phyloP scores from a whole-genome alignment of 2,888 invertebrate species.

The Prosopocoilus inquinatus region DNA sequence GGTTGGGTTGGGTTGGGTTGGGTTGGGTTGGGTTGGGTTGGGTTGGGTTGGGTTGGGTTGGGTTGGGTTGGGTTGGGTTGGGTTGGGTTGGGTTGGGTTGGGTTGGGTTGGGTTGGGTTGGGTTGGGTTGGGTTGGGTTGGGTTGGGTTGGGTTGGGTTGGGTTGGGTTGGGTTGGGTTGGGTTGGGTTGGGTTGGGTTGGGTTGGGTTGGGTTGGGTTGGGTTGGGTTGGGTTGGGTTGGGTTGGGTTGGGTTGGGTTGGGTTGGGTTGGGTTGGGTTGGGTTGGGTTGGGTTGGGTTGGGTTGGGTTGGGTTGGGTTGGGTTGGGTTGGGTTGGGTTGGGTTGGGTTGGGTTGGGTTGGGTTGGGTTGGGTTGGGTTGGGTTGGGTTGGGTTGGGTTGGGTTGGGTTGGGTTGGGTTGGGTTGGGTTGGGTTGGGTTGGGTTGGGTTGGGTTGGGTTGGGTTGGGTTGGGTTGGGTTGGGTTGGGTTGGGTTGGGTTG shows the following conservation, averaged over 20 bases:
- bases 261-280: constrained; percentile 15
- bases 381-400: constrained; percentile 3
- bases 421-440: constrained; percentile 11
- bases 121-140: constrained; percentile 5
- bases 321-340: constrained; percentile 9
- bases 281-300: constrained; percentile 11
- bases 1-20: background rate
- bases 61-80: background rate
- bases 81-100: background rate
- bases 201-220: constrained; percentile 5
- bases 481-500: constrained; percentile 11
- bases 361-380: constrained; percentile 1
- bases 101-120: background rate
- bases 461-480: constrained; percentile 10
- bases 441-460: constrained; percentile 10
- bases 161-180: constrained; percentile 26
- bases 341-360: constrained; percentile 5
- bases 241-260: constrained; percentile 15
- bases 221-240: constrained; percentile 6
- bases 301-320: constrained; percentile 10
- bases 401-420: constrained; percentile 9
- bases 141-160: constrained; percentile 31
- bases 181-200: constrained; percentile 6
- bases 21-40: background rate
- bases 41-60: background rate